These are phyloP conservation scores for Sarcophilus harrisii DNA, from an alignment of 2,797 vertebrate genomes.

Conservation along the genomic window DNA sequence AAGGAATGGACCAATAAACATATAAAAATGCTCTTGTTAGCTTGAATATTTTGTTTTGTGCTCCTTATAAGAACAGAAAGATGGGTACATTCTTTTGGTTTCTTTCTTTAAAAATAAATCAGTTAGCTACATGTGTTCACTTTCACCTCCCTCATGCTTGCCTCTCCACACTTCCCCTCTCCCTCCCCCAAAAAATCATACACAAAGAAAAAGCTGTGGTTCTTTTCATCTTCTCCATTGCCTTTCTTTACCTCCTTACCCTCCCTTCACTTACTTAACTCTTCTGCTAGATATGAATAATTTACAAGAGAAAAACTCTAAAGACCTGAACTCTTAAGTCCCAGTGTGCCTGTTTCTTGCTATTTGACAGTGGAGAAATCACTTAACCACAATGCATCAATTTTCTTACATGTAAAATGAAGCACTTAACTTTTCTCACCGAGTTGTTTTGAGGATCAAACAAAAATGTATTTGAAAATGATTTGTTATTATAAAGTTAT, in stretches of 20 bases:
- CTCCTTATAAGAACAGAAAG: neutral
- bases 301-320: neutral
- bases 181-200: neutral
- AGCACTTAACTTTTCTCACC: constrained; percentile 6
- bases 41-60: constrained; percentile 61
- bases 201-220: neutral
- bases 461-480: neutral
- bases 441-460: neutral
- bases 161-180: neutral
- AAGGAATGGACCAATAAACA: constrained; percentile 87
- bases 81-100: neutral
- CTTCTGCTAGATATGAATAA: no score
- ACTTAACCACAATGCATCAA: neutral
- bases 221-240: neutral
- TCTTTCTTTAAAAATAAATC: constrained; percentile 20
- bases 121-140: neutral
- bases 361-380: constrained; percentile 1
- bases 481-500: neutral
- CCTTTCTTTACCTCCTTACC: neutral
- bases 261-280: neutral
- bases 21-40: constrained; percentile 82
- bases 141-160: neutral
- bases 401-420: constrained; percentile 16
- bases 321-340: neutral
- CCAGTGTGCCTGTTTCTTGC: neutral